A percentile compares a stretch with the other conserved stretches of the same genome.
These are phyloP conservation scores for Hassar affinis DNA, from an alignment of 2,113 vertebrate species.

Conservation along the genomic window DNA sequence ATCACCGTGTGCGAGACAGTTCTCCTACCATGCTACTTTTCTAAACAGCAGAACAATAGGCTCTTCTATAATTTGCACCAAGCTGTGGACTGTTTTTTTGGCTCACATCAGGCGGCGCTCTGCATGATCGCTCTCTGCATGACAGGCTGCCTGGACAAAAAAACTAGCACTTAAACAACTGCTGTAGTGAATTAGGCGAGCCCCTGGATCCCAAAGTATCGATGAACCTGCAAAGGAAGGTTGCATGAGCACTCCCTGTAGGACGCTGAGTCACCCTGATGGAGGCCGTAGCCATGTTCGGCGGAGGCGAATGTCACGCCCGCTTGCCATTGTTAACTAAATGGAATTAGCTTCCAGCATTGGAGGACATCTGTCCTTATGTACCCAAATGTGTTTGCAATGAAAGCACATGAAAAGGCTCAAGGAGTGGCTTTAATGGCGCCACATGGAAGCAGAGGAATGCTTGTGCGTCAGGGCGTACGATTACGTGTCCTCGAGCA, in stretches of 20 bases:
- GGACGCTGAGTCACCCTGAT: conserved; percentile 33
- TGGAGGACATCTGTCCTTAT: conserved; percentile 33
- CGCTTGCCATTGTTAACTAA: conserved; percentile 34
- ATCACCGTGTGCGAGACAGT: neutral
- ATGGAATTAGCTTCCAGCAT: conserved; percentile 34
- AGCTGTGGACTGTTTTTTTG: conserved; percentile 20
- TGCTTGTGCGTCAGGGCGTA: neutral
- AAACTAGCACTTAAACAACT: conserved; percentile 46
- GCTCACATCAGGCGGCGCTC: conserved; percentile 14
- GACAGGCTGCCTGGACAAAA: conserved; percentile 38
- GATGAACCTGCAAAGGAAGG: conserved; percentile 42
- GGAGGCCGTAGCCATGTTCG: conserved; percentile 12
- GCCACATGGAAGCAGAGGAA: conserved; percentile 1
- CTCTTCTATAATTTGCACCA: neutral
- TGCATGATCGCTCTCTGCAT: conserved; percentile 22
- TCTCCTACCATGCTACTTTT: neutral
- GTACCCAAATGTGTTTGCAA: neutral
- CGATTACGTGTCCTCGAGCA: conserved; percentile 9
- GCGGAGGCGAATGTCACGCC: conserved; percentile 45
- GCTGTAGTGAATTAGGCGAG: conserved; percentile 37
- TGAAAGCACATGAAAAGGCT: conserved; percentile 12
- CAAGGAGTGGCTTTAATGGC: conserved; percentile 1
- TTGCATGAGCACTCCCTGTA: conserved; percentile 26
- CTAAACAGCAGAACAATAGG: neutral
- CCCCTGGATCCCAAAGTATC: conserved; percentile 34